Evolutionary conservation across 2,797 vertebrate species (phyloP).

Genomic region (Crocidura indochinensis): DNA sequence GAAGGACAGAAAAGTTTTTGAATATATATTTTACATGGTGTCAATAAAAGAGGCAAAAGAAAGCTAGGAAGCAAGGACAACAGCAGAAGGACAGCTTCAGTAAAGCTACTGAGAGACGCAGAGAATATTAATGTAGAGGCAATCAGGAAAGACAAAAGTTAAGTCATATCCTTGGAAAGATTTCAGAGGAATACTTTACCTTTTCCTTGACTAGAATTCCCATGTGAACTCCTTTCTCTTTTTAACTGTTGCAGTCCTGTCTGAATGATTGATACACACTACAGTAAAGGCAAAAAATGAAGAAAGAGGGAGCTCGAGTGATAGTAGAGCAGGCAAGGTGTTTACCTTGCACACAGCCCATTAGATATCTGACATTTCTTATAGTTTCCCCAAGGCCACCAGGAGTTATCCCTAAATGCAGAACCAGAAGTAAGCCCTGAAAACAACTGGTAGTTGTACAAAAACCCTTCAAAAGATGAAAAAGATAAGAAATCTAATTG

Average conservation of each 20-base stretch:
- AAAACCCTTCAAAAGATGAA: no score
- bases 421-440: no score
- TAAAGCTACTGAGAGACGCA: background rate
- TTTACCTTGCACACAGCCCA: no score
- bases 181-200: background rate
- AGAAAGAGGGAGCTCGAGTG: background rate
- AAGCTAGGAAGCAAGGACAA: background rate
- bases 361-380: no score
- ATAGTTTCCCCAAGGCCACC: no score
- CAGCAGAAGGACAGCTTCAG: background rate
- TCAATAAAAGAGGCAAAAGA: background rate
- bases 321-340: no score
- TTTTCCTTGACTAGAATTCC: background rate
- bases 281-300: background rate
- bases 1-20: background rate
- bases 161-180: background rate
- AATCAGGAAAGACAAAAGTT: background rate
- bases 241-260: background rate
- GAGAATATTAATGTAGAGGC: background rate
- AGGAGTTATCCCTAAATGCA: no score
- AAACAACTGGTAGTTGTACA: no score
- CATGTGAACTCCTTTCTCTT: no score
- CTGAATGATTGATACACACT: background rate
- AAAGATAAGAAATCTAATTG: background rate
- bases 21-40: no score